phyloP scores from a whole-genome alignment of 2,888 invertebrate species.

The Leucophora obtusa region DNA sequence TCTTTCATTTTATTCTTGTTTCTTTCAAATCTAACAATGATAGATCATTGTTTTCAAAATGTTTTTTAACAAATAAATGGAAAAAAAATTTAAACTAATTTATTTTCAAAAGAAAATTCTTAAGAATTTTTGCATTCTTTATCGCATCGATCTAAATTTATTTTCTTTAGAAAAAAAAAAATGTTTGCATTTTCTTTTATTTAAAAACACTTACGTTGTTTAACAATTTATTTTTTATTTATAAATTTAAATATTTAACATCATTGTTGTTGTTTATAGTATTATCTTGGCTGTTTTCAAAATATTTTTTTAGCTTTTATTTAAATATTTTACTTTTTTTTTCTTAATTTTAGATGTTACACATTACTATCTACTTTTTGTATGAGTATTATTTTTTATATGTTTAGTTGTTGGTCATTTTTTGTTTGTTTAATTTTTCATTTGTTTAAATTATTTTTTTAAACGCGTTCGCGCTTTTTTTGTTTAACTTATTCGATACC shows the following conservation, averaged over 20 bases:
- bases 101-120: not conserved
- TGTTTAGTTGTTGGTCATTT: constrained; percentile 17
- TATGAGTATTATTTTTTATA: constrained; percentile 39
- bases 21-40: not conserved
- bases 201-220: constrained; percentile 58
- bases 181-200: not conserved
- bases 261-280: constrained; percentile 18
- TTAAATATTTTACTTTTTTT: constrained; percentile 33
- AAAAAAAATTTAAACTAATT: not conserved
- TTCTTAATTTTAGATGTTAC: constrained; percentile 12
- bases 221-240: constrained; percentile 41
- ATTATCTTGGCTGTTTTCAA: not conserved
- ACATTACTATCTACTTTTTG: constrained; percentile 15
- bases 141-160: not conserved
- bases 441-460: constrained; percentile 47
- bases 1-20: not conserved
- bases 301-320: constrained; percentile 18
- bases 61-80: not conserved
- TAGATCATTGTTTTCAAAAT: not conserved
- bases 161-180: not conserved
- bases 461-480: constrained; percentile 57
- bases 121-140: not conserved
- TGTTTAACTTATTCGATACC: constrained; percentile 57
- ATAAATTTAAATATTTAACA: constrained; percentile 30
- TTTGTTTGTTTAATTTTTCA: constrained; percentile 42